phyloP scores from a whole-genome alignment of 2,888 invertebrate genomes.

The Apotomis turbidana region DNA sequence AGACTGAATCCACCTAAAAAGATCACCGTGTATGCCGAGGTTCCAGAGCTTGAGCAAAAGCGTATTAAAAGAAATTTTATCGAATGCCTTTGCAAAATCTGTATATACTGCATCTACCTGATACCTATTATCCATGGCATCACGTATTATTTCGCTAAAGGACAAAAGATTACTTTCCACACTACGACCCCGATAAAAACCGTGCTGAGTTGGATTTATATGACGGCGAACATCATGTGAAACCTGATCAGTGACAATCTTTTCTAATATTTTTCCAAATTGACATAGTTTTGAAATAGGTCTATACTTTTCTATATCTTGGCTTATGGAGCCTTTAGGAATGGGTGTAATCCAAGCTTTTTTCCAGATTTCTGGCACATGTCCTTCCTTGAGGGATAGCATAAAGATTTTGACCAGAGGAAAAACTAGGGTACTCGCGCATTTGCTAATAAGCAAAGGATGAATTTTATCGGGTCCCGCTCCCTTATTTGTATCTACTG shows the following conservation, averaged over 20 bases:
- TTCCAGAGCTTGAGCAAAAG: not conserved
- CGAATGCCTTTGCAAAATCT: slow-evolving; percentile 23
- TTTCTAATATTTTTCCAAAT: not conserved
- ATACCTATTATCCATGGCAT: slow-evolving; percentile 3
- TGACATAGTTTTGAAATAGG: not conserved
- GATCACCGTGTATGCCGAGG: slow-evolving; percentile 7
- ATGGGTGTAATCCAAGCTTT: slow-evolving; percentile 12
- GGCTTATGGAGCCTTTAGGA: no score
- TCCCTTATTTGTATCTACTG: not conserved
- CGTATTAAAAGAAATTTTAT: slow-evolving; percentile 18
- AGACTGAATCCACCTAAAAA: slow-evolving; percentile 39
- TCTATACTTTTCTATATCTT: slow-evolving; percentile 1
- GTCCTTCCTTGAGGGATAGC: not conserved
- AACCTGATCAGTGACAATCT: no score
- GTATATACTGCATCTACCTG: no score
- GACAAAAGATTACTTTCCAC: not conserved
- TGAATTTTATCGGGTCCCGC: not conserved
- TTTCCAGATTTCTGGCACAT: slow-evolving; percentile 4
- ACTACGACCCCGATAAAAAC: no score
- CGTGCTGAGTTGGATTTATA: no score
- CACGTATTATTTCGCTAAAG: not conserved
- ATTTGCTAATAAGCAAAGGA: not conserved
- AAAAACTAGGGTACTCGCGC: not conserved
- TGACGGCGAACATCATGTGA: not conserved
- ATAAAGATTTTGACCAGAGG: no score